These are phyloP conservation scores for Drosophila anceps DNA, from an alignment of 2,888 invertebrate species.

Conservation along the genomic window DNA sequence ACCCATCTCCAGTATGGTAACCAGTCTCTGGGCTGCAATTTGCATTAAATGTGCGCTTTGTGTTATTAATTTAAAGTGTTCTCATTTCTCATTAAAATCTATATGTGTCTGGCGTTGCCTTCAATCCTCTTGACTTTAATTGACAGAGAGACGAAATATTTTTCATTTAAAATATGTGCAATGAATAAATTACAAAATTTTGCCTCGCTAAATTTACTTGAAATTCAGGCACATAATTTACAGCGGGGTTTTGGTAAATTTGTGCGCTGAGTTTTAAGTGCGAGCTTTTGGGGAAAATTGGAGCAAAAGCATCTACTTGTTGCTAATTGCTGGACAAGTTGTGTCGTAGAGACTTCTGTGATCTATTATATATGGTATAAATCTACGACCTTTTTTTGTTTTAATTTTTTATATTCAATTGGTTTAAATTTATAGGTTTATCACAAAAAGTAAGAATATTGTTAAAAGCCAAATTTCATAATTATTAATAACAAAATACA, in stretches of 20 bases:
- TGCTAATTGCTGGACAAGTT: not conserved
- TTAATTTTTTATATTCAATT: not conserved
- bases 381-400: not conserved
- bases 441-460: not conserved
- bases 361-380: not conserved
- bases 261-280: conserved; percentile 35
- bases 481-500: not conserved
- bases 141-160: conserved; percentile 11
- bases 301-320: not conserved
- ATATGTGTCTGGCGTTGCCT: conserved; percentile 33
- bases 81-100: conserved; percentile 69
- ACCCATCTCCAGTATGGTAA: not conserved
- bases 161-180: conserved; percentile 39
- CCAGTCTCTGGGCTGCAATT: conserved; percentile 68
- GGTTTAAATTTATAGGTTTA: not conserved
- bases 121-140: conserved; percentile 25
- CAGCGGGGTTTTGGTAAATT: not conserved
- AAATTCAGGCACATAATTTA: not conserved
- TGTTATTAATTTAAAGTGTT: conserved; percentile 81
- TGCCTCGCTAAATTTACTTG: conserved; percentile 21
- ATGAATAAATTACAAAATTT: conserved; percentile 43
- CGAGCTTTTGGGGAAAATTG: no score
- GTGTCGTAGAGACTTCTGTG: not conserved
- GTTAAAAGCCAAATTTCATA: not conserved
- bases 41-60: conserved; percentile 78